These are phyloP conservation scores for Muntiacus muntjak DNA, from an alignment of 2,113 vertebrate species.

Conservation along the genomic window DNA sequence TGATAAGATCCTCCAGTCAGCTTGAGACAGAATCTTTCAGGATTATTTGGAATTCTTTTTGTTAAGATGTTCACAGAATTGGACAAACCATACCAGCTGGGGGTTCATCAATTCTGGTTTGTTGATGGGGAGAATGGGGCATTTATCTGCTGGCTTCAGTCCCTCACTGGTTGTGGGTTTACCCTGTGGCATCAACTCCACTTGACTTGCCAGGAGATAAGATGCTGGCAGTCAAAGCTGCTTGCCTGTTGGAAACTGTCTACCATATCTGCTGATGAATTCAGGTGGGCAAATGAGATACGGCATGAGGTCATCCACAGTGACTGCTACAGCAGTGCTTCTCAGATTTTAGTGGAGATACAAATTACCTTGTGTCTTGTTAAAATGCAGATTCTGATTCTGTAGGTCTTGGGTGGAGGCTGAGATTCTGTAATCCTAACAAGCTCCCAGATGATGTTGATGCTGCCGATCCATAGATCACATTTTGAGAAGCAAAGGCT, in stretches of 20 bases:
- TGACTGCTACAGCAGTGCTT: neutral
- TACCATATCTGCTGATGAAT: neutral
- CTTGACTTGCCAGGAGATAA: neutral
- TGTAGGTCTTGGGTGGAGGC: neutral
- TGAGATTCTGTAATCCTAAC: neutral
- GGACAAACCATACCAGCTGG: neutral
- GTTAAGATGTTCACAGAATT: neutral
- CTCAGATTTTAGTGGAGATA: neutral
- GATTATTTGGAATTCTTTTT: conserved; percentile 34
- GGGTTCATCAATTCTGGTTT: neutral
- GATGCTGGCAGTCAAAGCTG: neutral
- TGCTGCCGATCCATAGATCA: neutral
- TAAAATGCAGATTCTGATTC: neutral
- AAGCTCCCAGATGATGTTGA: neutral
- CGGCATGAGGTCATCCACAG: neutral
- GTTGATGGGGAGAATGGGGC: neutral
- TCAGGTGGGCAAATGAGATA: neutral
- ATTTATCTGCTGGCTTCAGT: neutral
- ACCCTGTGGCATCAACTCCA: neutral
- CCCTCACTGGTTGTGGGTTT: neutral
- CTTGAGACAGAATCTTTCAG: conserved; percentile 21
- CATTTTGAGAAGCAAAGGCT: conserved; percentile 6
- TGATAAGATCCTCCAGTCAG: conserved; percentile 33
- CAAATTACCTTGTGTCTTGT: neutral
- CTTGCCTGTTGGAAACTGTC: neutral